Evolutionary conservation across 2,797 vertebrate species (phyloP), one percentile per base, ranked within the genome.

Genomic region (Chelon auratus): DNA sequence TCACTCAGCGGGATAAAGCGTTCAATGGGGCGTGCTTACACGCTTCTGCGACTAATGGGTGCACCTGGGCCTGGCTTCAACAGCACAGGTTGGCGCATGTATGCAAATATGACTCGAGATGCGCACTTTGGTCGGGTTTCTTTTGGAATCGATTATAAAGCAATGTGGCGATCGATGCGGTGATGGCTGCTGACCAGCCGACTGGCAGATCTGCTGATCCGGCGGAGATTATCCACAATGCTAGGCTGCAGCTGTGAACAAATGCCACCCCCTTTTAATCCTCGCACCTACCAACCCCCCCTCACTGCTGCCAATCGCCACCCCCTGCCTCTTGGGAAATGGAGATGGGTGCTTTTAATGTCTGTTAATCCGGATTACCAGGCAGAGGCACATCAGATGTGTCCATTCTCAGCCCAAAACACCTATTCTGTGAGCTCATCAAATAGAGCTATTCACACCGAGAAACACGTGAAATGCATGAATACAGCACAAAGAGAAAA

Each of bases 361-460:
- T 93, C 73, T 17, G 80, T 83, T 95, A 94, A 94, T 95, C 94
- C 92, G 93, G 93, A 93, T 95, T 94, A 95, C 84, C 73, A 79
- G 78, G 85, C 83, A 88, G 80, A 81, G 73, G 72, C 92, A 89
- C 90, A 92, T 91, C 89, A 80, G 85, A 87, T 90, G 88, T 87
- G 84, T 90, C 89, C 89, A 79, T 85, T 89, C 82, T 84, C 79
- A 84, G 82, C 60, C 78, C 84, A 68, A 82, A 90, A 90, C 89
- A 92, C 85, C 91, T 81, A 82, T 85, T 88, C 89, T 87, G 67
- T 42, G 76, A 3, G 72, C 75, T 85, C 85, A 83, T 89, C 85
- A 90, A 92, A 93, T 79, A 68, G 60, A 73, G 73, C 87, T 78
- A 93, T 93, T 92, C 93, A 90, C 33, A 24, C 75, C 53, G 62